Evolutionary conservation across 2,888 invertebrate species (phyloP).

Genomic region (Rosalia funebris): DNA sequence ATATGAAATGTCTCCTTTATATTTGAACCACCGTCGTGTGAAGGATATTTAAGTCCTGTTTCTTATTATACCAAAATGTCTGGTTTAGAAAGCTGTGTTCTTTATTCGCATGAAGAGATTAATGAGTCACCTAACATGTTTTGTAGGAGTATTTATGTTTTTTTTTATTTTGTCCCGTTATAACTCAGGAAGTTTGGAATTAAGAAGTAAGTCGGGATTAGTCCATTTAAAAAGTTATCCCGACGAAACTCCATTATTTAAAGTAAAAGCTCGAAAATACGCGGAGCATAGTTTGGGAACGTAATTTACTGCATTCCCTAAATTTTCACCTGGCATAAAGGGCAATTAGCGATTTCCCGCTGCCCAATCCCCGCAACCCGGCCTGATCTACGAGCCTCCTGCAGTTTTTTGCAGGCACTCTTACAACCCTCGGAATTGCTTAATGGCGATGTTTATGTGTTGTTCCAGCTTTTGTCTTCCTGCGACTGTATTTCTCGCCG

Average conservation of each 20-base stretch:
- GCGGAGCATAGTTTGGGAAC: neutral
- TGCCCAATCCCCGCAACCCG: neutral
- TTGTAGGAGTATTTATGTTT: too few relatives aligned
- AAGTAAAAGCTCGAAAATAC: neutral
- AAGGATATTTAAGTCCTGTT: too few relatives aligned
- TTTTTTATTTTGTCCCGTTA: too few relatives aligned
- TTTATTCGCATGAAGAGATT: too few relatives aligned
- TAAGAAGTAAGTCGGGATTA: neutral
- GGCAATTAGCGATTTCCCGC: conserved; percentile 7
- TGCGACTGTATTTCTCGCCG: conserved; percentile 13
- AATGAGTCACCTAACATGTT: too few relatives aligned
- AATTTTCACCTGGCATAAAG: neutral
- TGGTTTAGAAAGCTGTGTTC: too few relatives aligned
- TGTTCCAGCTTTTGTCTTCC: conserved; percentile 19
- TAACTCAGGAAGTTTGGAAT: too few relatives aligned
- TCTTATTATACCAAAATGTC: too few relatives aligned
- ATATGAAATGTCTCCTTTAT: too few relatives aligned
- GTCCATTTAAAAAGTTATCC: neutral
- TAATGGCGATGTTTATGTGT: conserved; percentile 24
- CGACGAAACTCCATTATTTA: neutral
- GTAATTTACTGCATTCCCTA: conserved; percentile 1
- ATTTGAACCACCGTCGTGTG: too few relatives aligned
- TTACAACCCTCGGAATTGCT: conserved; percentile 16
- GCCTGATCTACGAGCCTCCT: conserved; percentile 20
- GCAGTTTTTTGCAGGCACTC: conserved; percentile 12